Conservation (phyloP, 2,797 vertebrate species). For the Synanceia verrucosa region DNA sequence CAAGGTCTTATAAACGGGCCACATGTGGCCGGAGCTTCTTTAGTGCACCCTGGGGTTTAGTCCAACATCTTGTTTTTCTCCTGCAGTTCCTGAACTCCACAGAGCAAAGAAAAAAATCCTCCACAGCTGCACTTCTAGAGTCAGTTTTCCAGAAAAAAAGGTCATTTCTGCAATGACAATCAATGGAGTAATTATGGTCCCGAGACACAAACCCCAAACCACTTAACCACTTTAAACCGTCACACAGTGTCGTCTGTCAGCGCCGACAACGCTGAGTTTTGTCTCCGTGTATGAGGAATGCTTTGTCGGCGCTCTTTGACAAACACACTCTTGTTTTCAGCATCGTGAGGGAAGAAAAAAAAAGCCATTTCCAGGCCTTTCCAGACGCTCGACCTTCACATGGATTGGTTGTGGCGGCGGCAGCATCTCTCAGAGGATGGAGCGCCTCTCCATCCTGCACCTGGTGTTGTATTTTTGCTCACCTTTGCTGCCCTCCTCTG, state of each 20-base stretch:
- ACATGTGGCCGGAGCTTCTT: conserved; percentile 31
- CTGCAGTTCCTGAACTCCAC: conserved; percentile 3
- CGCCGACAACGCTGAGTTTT: conserved; percentile 51
- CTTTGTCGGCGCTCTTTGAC: conserved; percentile 47
- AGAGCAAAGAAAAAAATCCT: not conserved
- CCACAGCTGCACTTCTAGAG: not conserved
- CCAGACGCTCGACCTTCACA: conserved; percentile 29
- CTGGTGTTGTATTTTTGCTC: not conserved
- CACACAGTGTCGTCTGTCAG: conserved; percentile 38
- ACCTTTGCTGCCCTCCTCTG: conserved; percentile 4
- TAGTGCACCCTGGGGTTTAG: not conserved
- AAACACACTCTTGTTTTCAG: conserved; percentile 50
- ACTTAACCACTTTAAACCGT: conserved; percentile 53
- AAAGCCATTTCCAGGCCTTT: conserved; percentile 9
- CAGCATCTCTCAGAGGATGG: conserved; percentile 7
- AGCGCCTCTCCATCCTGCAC: not conserved
- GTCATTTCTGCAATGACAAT: conserved; percentile 13
- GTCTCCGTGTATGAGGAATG: conserved; percentile 34
- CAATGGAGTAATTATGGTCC: conserved; percentile 44
- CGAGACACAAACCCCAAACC: conserved; percentile 35
- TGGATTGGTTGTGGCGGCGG: not conserved
- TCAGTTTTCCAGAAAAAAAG: not conserved
- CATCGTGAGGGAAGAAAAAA: not conserved
- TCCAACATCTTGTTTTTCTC: conserved; percentile 24
- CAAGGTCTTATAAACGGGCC: conserved; percentile 24